These are phyloP conservation scores for Chelidonichthys spinosus DNA, from an alignment of 2,797 vertebrate genomes.

Conservation along the genomic window DNA sequence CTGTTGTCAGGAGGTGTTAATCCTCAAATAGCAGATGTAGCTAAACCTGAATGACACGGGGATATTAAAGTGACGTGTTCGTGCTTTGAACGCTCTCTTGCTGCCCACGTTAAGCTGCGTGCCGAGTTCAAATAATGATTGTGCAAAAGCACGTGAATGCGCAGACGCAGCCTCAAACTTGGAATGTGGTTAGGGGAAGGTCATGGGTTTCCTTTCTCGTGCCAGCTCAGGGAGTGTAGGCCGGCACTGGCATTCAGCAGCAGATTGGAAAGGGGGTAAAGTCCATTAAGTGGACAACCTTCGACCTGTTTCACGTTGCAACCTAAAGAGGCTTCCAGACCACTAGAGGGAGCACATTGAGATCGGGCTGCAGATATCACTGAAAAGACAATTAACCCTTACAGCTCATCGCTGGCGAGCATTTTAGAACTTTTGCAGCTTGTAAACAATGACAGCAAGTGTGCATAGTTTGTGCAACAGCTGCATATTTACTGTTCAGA, in stretches of 20 bases:
- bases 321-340: conserved; percentile 25
- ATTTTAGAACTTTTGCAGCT: too few species aligned
- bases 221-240: not conserved
- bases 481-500: too few species aligned
- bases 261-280: not conserved
- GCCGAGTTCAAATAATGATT: conserved; percentile 24
- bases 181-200: not conserved
- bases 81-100: conserved; percentile 24
- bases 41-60: conserved; percentile 70
- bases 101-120: conserved; percentile 24
- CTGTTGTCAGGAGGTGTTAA: conserved; percentile 73
- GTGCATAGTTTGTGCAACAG: too few species aligned
- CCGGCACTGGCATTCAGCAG: too few species aligned
- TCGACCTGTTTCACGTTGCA: conserved; percentile 1
- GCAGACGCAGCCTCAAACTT: not conserved
- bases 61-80: conserved; percentile 62
- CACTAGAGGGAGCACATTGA: conserved; percentile 10
- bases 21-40: conserved; percentile 71
- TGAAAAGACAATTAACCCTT: conserved; percentile 35
- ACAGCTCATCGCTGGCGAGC: conserved; percentile 2
- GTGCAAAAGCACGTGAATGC: conserved; percentile 4
- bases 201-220: conserved; percentile 20
- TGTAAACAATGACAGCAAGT: too few species aligned
- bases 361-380: conserved; percentile 11
- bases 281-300: conserved; percentile 12